Percentiles rank a stretch among this genome's conserved stretches.
These are phyloP conservation scores for Carettochelys insculpta DNA, from an alignment of 2,113 vertebrate genomes.

Conservation along the genomic window DNA sequence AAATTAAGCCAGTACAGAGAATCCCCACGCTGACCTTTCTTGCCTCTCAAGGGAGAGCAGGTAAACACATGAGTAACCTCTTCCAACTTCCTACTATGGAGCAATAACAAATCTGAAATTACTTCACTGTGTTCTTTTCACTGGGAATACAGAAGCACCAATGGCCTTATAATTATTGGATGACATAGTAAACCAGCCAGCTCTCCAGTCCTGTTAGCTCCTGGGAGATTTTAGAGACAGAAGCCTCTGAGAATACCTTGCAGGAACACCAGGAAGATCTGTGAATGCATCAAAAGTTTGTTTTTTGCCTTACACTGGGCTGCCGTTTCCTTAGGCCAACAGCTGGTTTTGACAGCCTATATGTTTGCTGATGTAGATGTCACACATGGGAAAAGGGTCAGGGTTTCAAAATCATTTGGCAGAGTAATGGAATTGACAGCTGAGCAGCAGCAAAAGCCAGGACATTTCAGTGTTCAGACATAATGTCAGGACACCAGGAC, in stretches of 20 bases:
- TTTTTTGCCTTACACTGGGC: accelerated
- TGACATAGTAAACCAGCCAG: accelerated
- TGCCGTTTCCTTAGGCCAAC: slow-evolving; percentile 35
- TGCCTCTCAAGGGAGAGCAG: not conserved
- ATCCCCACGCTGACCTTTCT: not conserved
- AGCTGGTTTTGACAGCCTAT: slow-evolving; percentile 46
- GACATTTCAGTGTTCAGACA: slow-evolving; percentile 41
- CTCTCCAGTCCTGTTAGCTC: not conserved
- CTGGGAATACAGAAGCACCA: accelerated
- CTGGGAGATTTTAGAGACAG: not conserved
- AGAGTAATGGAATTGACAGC: slow-evolving; percentile 59
- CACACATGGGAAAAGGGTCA: slow-evolving; percentile 48
- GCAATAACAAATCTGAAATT: accelerated
- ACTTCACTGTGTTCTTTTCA: not conserved
- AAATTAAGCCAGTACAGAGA: slow-evolving; percentile 36
- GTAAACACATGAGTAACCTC: slow-evolving; percentile 16
- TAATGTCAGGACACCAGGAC: not conserved
- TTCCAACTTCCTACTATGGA: not conserved
- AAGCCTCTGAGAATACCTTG: not conserved
- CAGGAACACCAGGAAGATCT: not conserved
- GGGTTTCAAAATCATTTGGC: slow-evolving; percentile 21
- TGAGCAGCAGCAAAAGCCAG: slow-evolving; percentile 49
- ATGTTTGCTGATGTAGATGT: slow-evolving; percentile 8
- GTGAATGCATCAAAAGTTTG: not conserved
- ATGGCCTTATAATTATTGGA: not conserved